Evolutionary conservation across 1,140 invertebrate species (phyloP), one percentile per base, ranked within the genome.

Genomic region (Aphidius gifuensis): DNA sequence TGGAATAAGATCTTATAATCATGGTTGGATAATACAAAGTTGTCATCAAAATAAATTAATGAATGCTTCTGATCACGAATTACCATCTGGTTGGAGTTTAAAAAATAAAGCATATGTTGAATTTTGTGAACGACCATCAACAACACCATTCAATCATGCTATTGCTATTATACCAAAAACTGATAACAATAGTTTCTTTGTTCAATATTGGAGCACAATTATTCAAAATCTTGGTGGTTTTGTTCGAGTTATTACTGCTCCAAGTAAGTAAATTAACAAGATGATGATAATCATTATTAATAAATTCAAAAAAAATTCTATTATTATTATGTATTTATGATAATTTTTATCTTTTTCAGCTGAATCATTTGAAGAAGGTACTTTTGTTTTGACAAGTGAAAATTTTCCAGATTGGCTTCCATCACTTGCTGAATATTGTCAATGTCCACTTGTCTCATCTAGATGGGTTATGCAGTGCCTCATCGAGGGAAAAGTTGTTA

Each of bases 401-500:
- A 80, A 80, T 8, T 86, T 84, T 67, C 84, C 85, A 0, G 77
- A 80, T 16, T 83, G 83, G 71, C 77, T 84, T 16, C 16, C 16
- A 16, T 16, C 16, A 16, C 16, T 16, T 16, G 16, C 16, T 16
- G 16, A 16, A 16, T 16, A 16, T 16, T 16, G 16, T 16, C 16
- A 16, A 16, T 16, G 16, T 16, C 16, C 85, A 1, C 62, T 86
- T 4, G 80, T 86, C 0, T 85, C 85, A 4, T 84, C 83, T 0
- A 79, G 77, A 2, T 87, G 85, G 85, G 71, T 86, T 4, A 71
- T 83, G 5, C 85, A 87, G 51, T 84, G 84, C 68, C 75, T 87
- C 44, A 83, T 86, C 42, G 81, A 85, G 65, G 83, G 81, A n/a
- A 79, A 76, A 45, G 66, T 82, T 5, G 77, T 84, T 61, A 58